phyloP scores from a whole-genome alignment of 2,113 vertebrate species.

The Fregetta grallaria region DNA sequence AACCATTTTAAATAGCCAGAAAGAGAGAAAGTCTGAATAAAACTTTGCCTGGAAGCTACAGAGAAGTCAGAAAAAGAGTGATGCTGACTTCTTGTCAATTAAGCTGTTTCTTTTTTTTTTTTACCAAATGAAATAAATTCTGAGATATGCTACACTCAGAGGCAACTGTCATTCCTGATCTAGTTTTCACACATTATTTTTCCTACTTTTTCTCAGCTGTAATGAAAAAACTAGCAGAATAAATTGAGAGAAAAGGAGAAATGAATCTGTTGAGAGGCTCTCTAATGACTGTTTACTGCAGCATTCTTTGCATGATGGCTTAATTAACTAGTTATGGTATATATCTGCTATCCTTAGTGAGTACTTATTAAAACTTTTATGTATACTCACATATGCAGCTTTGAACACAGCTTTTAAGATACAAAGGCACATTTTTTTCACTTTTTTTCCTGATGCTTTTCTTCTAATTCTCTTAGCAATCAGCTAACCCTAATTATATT shows the following conservation, averaged over 20 bases:
- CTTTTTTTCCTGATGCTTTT: neutral
- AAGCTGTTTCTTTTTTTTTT: neutral
- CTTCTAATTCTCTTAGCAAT: conserved; percentile 52
- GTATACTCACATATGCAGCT: neutral
- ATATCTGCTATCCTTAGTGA: neutral
- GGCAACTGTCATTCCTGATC: neutral
- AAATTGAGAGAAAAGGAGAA: conserved; percentile 13
- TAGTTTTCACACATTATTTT: conserved; percentile 6
- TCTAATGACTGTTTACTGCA: conserved; percentile 33
- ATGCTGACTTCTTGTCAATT: neutral
- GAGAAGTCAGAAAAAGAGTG: neutral
- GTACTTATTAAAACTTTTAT: neutral
- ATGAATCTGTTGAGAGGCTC: neutral
- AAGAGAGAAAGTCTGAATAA: neutral
- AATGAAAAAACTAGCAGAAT: neutral
- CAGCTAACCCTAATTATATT: conserved; percentile 52
- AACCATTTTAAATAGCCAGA: neutral
- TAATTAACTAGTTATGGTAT: conserved; percentile 60
- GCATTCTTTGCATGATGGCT: conserved; percentile 13
- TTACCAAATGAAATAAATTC: neutral
- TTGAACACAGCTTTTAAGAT: conserved; percentile 56
- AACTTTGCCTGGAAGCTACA: neutral
- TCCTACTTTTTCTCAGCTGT: neutral
- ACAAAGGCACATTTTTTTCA: neutral
- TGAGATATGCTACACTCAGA: neutral